Evolutionary conservation across 2,888 invertebrate species (phyloP), one percentile per base, ranked within the genome.

Genomic region (Watsonalla cultraria): DNA sequence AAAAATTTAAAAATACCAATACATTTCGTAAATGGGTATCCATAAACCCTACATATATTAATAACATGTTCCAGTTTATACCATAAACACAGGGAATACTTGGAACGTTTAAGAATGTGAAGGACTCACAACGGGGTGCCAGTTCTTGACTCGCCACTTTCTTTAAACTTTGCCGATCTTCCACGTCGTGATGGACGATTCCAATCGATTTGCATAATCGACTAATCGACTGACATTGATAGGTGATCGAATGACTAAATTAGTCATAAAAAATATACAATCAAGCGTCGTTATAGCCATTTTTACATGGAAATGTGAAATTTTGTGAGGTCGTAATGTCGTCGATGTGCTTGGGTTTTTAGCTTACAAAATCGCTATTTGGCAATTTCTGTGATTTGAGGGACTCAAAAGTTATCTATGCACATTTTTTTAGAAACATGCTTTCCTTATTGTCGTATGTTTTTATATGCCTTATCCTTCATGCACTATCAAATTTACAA

Each of bases 131-230:
- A 59, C 85, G 82, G 85, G 86, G 82, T 70, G 86, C 70, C 69
- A 37, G 37, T 47, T 48, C 76, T 65, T 70, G 67, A 68, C 70
- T 71, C 76, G 78, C 72, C 78, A 80, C 80, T 81, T 81, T 81
- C 86, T 86, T 88, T 88, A 62, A 83, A 82, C 77, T 79, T 75
- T 65, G 79, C 84, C 86, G 86, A 82, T 76, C 65, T 61, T 58
- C 58, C 60, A 55, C 52, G 55, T 64, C 68, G 68, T 72, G 70
- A 72, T 74, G 72, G 64, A 73, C 72, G 62, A 58, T 60, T 62
- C 60, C 65, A 59, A 56, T 49, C 49, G 62, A 70, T 70, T 72
- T 71, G 65, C 70, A 64, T 65, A 65, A 66, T 61, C 66, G 61
- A 45, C 51, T 51, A 46, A 45, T 45, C 33, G 33, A 51, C 34